Evolutionary conservation across 2,888 invertebrate genomes (phyloP).

Genomic region (Asteroscopus sphinx): DNA sequence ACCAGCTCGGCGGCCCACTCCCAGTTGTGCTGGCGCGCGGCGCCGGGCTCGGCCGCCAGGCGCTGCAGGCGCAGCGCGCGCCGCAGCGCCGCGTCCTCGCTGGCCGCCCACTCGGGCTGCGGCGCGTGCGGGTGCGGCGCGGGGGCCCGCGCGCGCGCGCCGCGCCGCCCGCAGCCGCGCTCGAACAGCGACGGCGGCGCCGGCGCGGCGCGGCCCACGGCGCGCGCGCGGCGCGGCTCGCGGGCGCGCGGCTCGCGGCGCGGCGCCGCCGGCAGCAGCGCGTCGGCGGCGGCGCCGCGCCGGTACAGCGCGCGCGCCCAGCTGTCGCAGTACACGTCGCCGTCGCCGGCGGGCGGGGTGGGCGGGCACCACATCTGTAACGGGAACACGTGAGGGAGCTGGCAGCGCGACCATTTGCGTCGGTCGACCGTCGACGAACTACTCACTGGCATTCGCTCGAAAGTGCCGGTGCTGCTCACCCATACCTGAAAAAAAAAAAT

Average conservation of each 20-base stretch:
- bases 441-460: slow-evolving; percentile 95
- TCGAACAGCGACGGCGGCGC: slow-evolving; percentile 74
- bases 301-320: slow-evolving; percentile 96
- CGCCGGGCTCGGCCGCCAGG: slow-evolving; percentile 90
- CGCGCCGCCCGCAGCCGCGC: slow-evolving; percentile 90
- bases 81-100: slow-evolving; percentile 97
- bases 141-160: slow-evolving; percentile 86
- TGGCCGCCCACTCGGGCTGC: slow-evolving; percentile 96
- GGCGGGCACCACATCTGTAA: slow-evolving; percentile 98
- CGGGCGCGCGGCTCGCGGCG: slow-evolving; percentile 93
- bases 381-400: slow-evolving; percentile 2
- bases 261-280: slow-evolving; percentile 91
- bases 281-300: slow-evolving; percentile 92
- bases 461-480: slow-evolving; percentile 92
- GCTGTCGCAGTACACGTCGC: slow-evolving; percentile 97
- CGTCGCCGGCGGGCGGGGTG: slow-evolving; percentile 98
- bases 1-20: slow-evolving; percentile 98
- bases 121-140: slow-evolving; percentile 92
- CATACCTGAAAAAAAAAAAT: slow-evolving; percentile 90
- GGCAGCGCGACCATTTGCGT: too few relatives aligned
- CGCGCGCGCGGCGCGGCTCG: slow-evolving; percentile 90
- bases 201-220: slow-evolving; percentile 90
- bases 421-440: slow-evolving; percentile 22
- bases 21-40: slow-evolving; percentile 98
- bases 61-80: slow-evolving; percentile 94